Evolutionary conservation across 1,140 invertebrate species (phyloP).

Genomic region (Atopsyche davidsoni): DNA sequence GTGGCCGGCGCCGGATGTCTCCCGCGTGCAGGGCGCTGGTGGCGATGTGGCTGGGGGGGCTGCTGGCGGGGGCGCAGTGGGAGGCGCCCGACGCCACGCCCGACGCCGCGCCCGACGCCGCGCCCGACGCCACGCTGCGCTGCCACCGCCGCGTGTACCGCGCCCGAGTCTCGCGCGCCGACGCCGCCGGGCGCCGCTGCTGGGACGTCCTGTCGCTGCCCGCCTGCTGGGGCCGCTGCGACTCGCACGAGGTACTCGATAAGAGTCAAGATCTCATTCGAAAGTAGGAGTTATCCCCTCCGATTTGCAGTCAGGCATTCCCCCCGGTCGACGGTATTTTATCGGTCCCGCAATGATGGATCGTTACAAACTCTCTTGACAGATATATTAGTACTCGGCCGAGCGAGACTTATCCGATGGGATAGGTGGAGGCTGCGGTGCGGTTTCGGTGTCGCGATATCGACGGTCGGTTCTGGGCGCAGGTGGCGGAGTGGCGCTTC

Average conservation of each 20-base stretch:
- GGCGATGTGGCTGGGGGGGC: not conserved
- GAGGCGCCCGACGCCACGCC: not conserved
- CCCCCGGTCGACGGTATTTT: too few species aligned
- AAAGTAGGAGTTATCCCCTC: too few species aligned
- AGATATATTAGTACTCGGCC: too few species aligned
- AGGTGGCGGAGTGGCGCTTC: slow-evolving; percentile 28
- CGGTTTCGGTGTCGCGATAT: too few species aligned
- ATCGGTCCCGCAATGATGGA: too few species aligned
- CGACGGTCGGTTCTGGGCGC: too few species aligned
- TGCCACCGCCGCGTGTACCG: slow-evolving; percentile 20
- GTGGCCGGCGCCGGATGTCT: not conserved
- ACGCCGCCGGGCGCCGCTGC: slow-evolving; percentile 21
- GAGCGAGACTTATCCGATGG: too few species aligned
- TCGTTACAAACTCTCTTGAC: too few species aligned
- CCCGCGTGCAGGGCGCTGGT: not conserved
- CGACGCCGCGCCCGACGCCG: not conserved
- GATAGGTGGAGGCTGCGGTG: too few species aligned
- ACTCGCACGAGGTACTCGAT: slow-evolving; percentile 29
- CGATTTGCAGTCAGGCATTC: too few species aligned
- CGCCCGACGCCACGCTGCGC: slow-evolving; percentile 8
- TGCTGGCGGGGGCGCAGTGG: not conserved
- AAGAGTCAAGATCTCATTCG: too few species aligned
- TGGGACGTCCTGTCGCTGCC: slow-evolving; percentile 20
- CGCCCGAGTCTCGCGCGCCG: slow-evolving; percentile 14
- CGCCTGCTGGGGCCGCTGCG: slow-evolving; percentile 27